Percentiles rank a stretch among this genome's conserved stretches.
These are phyloP conservation scores for Mustela erminea DNA, from an alignment of 2,797 vertebrate genomes.

Conservation along the genomic window DNA sequence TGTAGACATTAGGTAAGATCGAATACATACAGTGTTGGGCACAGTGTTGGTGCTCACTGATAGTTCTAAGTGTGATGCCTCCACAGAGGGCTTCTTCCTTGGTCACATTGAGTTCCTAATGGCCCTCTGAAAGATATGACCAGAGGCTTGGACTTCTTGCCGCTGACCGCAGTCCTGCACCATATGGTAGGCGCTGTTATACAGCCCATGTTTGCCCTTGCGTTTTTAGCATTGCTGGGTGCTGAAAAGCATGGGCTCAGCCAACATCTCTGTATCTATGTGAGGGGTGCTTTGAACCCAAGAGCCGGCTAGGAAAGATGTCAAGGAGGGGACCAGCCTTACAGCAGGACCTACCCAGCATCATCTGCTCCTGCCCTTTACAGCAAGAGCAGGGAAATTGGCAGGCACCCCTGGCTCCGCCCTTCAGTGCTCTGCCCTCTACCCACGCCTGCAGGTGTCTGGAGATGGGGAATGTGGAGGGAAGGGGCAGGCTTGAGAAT, in stretches of 20 bases:
- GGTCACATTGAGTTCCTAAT: background rate
- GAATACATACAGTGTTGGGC: background rate
- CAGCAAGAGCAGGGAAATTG: background rate
- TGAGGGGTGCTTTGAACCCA: background rate
- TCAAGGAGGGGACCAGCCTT: background rate
- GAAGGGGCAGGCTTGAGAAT: background rate
- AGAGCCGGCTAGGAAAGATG: background rate
- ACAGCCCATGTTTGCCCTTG: background rate
- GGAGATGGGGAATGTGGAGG: background rate
- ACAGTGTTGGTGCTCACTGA: background rate
- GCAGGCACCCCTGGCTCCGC: background rate
- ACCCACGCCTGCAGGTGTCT: background rate
- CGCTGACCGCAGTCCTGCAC: background rate
- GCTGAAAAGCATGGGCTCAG: background rate
- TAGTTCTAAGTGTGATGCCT: background rate
- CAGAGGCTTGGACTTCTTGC: background rate
- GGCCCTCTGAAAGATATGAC: background rate
- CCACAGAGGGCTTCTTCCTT: background rate
- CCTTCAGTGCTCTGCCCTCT: background rate
- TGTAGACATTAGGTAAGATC: background rate
- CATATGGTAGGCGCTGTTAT: background rate
- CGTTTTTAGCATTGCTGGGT: background rate
- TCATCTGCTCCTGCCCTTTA: background rate
- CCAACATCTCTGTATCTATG: background rate
- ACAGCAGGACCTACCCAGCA: background rate